Base-by-base conservation (phyloP, 2,797 vertebrate species). In the Melanogrammus aeglefinus region DNA sequence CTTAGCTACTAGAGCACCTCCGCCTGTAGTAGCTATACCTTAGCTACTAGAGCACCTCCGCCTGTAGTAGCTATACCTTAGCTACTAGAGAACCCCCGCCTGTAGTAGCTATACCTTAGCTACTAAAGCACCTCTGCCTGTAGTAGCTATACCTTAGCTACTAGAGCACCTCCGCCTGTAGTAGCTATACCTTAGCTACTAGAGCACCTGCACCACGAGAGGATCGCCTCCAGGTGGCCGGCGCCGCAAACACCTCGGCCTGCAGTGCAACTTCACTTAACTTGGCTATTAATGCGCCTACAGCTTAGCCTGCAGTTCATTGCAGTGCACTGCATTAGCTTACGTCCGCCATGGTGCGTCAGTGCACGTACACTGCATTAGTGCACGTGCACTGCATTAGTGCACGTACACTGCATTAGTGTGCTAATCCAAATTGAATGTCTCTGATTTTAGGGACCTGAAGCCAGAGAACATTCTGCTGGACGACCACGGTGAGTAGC, bases 381-480 rank as follows among this genome's bases (percentile, higher is more conserved):
- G 74, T 94, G 94, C 77, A 98, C 38, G 36, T 6, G 6, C 47
- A 51, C 47, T 51, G 47, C 18, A 51, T 51, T 21, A 51, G 47
- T 18, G 44, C 44, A 16, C 13, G 47, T 18, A 16, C 39, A 99
- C 89, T 41, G 39, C 12, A 66, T 27, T 10, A 99, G 73, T 94
- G 94, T 76, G 21, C 47, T 51, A 39, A 39, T 51, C 12, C 14
- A 51, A 51, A 51, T 51, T 1, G 8, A 63, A 63, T 27, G 1
- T 66, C n/a, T 66, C 63, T 69, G 63, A 18, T 86, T 57, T 88
- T 73, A 99, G 98, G 88, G 98, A 99, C 85, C 90, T 99, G 75
- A 99, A 99, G 87, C 98, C 98, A 51, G 98, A 99, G 89, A 99
- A 99, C 86, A 98, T 99, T 84, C 90, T 99, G 83, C 90, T 99